Base-by-base conservation (phyloP, 2,888 invertebrate genomes). In the Trileptium ribeirensis region DNA sequence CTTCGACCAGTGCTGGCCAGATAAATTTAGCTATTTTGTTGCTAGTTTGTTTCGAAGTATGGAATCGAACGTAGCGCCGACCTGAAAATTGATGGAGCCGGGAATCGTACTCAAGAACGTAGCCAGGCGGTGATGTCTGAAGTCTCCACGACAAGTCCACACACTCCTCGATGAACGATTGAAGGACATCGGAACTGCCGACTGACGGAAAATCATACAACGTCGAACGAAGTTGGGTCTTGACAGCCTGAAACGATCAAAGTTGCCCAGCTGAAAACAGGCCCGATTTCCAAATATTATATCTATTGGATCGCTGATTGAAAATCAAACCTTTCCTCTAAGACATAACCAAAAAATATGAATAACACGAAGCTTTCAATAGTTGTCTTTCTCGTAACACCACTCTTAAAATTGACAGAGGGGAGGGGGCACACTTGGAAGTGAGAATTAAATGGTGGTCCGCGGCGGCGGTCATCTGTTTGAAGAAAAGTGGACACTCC, bases 171-270 rank as follows among this genome's bases (percentile, higher is more conserved):
- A 95, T 93, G 89, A 95, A 95, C 85, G 93, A 92, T 86, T 93
- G 92, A 81, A 97, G 91, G 38, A 94, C 93, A 0, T 91, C 91
- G 88, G 95, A 96, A 0, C 92, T 90, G 84, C 93, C 93, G 86
- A 97, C 91, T 88, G 95, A 94, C 40, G 95, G 95, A 90, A 96
- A 97, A 90, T 97, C 97, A 87, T 94, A 95, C 31, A 97, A 91
- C 0, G 96, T 96, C 84, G 93, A 93, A 89, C 95, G 93, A 84
- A 97, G 93, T 91, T 94, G 92, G 39, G 90, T 89, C 83, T 91
- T 90, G 0, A 92, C 92, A 86, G 92, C 92, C 92, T 92, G 88
- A 24, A 85, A 81, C 19, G n/a, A n/a, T n/a, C n/a, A n/a, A n/a
- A n/a, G n/a, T n/a, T n/a, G n/a, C n/a, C n/a, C n/a, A n/a, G n/a